These are phyloP conservation scores for Lepeophtheirus salmonis DNA, from an alignment of 1,140 invertebrate genomes.

Conservation along the genomic window DNA sequence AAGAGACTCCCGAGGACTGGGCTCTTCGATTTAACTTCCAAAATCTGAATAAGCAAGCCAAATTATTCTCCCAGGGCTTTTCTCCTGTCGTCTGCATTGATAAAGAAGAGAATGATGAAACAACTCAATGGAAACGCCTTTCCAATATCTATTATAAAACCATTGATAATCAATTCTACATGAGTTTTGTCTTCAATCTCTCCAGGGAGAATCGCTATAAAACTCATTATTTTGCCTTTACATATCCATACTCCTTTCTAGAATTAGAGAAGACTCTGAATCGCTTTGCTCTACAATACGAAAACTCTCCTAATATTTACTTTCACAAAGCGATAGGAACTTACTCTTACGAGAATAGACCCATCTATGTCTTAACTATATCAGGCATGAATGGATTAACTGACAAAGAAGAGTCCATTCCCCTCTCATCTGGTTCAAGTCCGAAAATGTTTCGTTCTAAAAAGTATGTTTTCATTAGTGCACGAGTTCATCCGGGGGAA, in stretches of 20 bases:
- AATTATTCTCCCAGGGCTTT: conserved; percentile 79
- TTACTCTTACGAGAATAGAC: conserved; percentile 55
- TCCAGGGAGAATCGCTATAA: not conserved
- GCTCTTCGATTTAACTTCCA: conserved; percentile 58
- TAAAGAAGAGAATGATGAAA: conserved; percentile 44
- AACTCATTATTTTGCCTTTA: conserved; percentile 66
- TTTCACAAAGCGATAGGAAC: conserved; percentile 65
- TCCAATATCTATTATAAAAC: not conserved
- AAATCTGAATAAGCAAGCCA: conserved; percentile 70
- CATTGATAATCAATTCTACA: not conserved
- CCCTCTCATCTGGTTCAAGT: conserved; percentile 41
- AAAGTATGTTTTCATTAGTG: conserved; percentile 65
- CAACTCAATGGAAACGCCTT: conserved; percentile 32
- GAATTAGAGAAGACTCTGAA: conserved; percentile 40
- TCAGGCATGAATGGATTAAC: conserved; percentile 58
- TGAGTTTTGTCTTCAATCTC: conserved; percentile 7
- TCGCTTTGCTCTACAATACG: conserved; percentile 26
- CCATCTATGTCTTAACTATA: conserved; percentile 70
- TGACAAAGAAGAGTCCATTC: conserved; percentile 42
- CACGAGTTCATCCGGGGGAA: conserved; percentile 78
- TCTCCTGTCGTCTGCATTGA: conserved; percentile 43
- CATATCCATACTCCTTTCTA: conserved; percentile 67
- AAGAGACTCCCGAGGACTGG: conserved; percentile 25
- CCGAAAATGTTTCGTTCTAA: conserved; percentile 52
- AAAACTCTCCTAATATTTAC: conserved; percentile 40